Evolutionary conservation across 2,888 invertebrate species (phyloP), one percentile per base, ranked within the genome.

Genomic region (Branchellion lobata): DNA sequence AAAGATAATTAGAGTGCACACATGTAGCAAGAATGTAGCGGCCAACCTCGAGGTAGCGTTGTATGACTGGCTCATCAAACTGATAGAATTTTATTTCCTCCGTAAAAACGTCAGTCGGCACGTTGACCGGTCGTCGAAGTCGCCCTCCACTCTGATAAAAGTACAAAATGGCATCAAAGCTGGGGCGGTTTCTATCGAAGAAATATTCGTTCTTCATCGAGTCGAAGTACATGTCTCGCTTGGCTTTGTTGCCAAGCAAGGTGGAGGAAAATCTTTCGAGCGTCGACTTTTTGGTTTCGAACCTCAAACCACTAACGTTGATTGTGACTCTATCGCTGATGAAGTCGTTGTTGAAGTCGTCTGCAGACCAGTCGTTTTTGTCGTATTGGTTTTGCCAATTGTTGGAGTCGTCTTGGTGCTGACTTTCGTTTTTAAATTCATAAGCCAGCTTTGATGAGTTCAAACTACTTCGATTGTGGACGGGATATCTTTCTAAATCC

Each of bases 81-180:
- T 98, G 97, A 91, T 96, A 99, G 91, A 98, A 99, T 82, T 96
- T 96, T 90, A 98, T 96, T 91, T 98, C 98, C 90, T 99, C 98
- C 86, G 96, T 95, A 91, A 99, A 98, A 87, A 98, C 97, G 91
- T 98, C 97, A 81, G 88, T 83, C 86, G 97, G 98, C 87, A 98
- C 97, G 91, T 97, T 98, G 89, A 96, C 96, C 86, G 98, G 98
- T 89, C 98, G 92, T 86, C 97, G 92, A 86, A 98, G 91, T 87
- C 97, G 92, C 85, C 97, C 97, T 86, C 97, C 87, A 84, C 86
- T 87, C 95, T 81, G 82, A 33, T 82, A 82, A 40, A 80, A 82
- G 57, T 82, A 82, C 87, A 98, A 92, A 90, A 98, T 98, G 89
- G 97, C 97, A 91, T 98, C 98, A 91, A 98, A 98, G 88, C 96